Percentiles rank a stretch among this genome's conserved stretches.
phyloP scores from a whole-genome alignment of 2,113 vertebrate species.

The Ammodytes dubius region DNA sequence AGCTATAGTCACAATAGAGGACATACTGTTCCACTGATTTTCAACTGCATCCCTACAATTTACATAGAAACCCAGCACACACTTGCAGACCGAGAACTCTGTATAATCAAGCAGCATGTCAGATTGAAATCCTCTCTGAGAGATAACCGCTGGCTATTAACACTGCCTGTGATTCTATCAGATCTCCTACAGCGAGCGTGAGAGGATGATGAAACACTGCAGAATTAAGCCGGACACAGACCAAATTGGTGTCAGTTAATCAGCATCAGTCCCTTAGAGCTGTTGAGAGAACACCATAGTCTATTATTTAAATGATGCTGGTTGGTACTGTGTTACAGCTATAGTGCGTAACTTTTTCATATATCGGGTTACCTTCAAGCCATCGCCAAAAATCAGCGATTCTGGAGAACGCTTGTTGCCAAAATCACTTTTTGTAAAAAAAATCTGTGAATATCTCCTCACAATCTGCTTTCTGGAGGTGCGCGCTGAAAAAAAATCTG shows the following conservation, averaged over 20 bases:
- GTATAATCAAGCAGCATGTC: conserved; percentile 4
- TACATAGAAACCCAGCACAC: not conserved
- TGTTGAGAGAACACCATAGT: not conserved
- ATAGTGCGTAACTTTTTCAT: too few relatives aligned
- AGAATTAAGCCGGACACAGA: conserved; percentile 50
- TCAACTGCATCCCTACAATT: not conserved
- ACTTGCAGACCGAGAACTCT: not conserved
- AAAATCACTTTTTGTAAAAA: too few relatives aligned
- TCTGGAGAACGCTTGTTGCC: too few relatives aligned
- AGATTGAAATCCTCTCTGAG: conserved; percentile 20
- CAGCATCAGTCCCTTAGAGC: conserved; percentile 17
- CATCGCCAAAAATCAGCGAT: too few relatives aligned
- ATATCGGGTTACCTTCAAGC: too few relatives aligned
- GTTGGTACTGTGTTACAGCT: too few relatives aligned
- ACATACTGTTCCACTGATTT: not conserved
- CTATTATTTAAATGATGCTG: too few relatives aligned
- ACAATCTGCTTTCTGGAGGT: too few relatives aligned
- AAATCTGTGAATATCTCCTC: too few relatives aligned
- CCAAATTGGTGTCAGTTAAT: conserved; percentile 50
- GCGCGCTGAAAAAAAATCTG: too few relatives aligned
- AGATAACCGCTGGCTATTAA: conserved; percentile 51
- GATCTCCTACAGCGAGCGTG: not conserved
- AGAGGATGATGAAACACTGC: conserved; percentile 42
- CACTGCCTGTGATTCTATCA: conserved; percentile 37
- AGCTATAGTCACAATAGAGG: not conserved